Evolutionary conservation across 2,888 invertebrate species (phyloP), one percentile per base, ranked within the genome.

Genomic region (Dicyrtomina minuta): DNA sequence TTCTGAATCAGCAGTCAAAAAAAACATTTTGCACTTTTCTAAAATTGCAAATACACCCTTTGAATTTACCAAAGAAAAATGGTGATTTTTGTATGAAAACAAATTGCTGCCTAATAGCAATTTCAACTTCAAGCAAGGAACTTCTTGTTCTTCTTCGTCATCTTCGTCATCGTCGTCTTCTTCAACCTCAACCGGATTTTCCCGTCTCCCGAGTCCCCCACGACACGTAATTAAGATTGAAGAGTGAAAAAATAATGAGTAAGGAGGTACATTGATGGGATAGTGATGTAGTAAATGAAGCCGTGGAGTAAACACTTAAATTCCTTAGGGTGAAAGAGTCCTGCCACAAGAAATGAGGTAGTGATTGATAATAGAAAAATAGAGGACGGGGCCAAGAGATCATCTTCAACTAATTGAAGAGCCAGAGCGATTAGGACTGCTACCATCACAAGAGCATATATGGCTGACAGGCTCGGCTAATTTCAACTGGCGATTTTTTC

Each of bases 161-260:
- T n/a, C n/a, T n/a, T n/a, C n/a, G n/a, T n/a, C n/a, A n/a, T n/a
- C n/a, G 73, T 80, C 80, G 75, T 77, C 67, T 13, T 85, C 64
- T 85, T 77, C 1, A n/a, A 22, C 85, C 85, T 67, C 85, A 85
- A 85, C 85, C 85, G 70, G 62, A 20, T 68, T 89, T n/a, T n/a
- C n/a, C n/a, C n/a, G n/a, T n/a, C 81, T 96, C 96, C 71, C 96
- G 84, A 0, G 96, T 96, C 5, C 96, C 96, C 96, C 96, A 96
- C 1, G 91, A 89, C 2, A 96, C 91, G 79, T 93, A 91, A 81
- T 96, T 93, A 83, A 96, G 86, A 81, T 96, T 96, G 81, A 94
- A 93, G 27, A 96, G 84, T 0, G 95, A 93, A 81, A 93, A 96
- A 68, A 96, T 90, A 75, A 95, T 90, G 66, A 96, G 85, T 80